Conservation (phyloP, 1,140 invertebrate genomes). For the Sarcophaga bullata region DNA sequence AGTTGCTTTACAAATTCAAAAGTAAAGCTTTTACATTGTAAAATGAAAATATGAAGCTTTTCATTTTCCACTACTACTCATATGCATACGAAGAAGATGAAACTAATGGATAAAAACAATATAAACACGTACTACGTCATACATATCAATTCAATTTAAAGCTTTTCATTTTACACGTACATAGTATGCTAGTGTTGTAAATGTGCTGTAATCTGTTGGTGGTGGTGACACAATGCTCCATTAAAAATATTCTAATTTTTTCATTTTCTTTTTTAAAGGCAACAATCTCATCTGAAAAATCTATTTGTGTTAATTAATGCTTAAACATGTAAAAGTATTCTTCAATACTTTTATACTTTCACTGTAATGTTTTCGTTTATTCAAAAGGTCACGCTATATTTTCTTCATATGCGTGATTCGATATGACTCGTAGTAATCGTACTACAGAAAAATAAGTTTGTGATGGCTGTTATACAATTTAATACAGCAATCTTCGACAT, state of each 20-base stretch:
- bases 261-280: neutral
- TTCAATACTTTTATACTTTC: constrained; percentile 21
- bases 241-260: constrained; percentile 8
- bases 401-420: constrained; percentile 27
- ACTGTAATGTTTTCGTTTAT: constrained; percentile 3
- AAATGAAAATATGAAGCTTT: too few relatives aligned
- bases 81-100: neutral
- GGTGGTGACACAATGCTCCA: neutral
- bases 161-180: neutral
- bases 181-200: too few relatives aligned
- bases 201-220: neutral
- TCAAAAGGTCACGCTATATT: constrained; percentile 32
- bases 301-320: constrained; percentile 39
- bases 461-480: too few relatives aligned
- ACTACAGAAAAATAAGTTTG: too few relatives aligned
- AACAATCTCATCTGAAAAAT: neutral
- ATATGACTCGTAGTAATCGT: neutral
- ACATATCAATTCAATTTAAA: neutral
- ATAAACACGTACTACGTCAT: neutral
- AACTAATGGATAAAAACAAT: neutral
- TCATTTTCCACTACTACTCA: too few relatives aligned
- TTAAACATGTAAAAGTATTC: constrained; percentile 36
- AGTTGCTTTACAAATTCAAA: too few relatives aligned
- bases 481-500: too few relatives aligned
- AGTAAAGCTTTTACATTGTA: too few relatives aligned